A percentile compares a stretch with the other conserved stretches of the same genome.
Evolutionary conservation across 1,140 invertebrate genomes (phyloP).

Genomic region (Stegodyphus dumicola): DNA sequence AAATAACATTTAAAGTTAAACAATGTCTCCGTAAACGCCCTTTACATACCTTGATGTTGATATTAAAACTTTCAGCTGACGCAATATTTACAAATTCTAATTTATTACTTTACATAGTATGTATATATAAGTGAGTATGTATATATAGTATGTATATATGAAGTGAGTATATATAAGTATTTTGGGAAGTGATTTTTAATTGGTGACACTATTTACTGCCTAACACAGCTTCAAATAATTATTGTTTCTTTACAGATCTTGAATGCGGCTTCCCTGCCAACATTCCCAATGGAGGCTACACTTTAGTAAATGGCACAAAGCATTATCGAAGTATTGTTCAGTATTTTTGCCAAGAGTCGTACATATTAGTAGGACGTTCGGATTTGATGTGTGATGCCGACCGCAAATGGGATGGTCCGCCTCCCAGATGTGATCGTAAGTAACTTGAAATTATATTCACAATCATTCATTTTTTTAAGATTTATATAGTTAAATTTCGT

Average conservation of each 20-base stretch:
- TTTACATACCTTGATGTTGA: too few species aligned
- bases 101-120: too few species aligned
- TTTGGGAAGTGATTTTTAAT: too few species aligned
- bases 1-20: too few species aligned
- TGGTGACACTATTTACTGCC: too few species aligned
- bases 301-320: constrained; percentile 83
- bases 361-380: constrained; percentile 83
- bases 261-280: constrained; percentile 90
- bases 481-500: neutral
- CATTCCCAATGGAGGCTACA: constrained; percentile 84
- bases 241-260: constrained; percentile 74
- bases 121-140: too few species aligned
- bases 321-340: constrained; percentile 86
- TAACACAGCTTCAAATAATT: neutral
- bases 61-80: too few species aligned
- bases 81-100: too few species aligned
- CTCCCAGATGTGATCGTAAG: constrained; percentile 81
- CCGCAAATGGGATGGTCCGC: constrained; percentile 92
- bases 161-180: too few species aligned
- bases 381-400: constrained; percentile 90
- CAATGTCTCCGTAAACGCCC: too few species aligned
- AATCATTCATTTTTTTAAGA: neutral
- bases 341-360: constrained; percentile 85
- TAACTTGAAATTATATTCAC: neutral
- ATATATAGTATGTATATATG: too few species aligned